These are phyloP conservation scores for Tinea semifulvella DNA, from an alignment of 2,888 invertebrate genomes.

Conservation along the genomic window DNA sequence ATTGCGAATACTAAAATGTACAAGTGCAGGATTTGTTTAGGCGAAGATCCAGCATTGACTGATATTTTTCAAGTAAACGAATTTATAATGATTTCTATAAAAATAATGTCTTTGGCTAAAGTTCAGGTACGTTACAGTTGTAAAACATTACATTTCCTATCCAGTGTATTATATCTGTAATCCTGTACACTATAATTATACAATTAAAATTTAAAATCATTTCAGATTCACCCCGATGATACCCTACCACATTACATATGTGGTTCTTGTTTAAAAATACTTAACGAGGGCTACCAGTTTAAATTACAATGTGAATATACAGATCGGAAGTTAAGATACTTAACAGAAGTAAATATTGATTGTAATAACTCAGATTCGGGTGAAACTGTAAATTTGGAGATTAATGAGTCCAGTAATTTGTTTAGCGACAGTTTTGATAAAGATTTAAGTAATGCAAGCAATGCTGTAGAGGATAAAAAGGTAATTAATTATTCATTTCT, in stretches of 20 bases:
- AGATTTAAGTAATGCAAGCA: slow-evolving; percentile 16
- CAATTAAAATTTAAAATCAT: slow-evolving; percentile 15
- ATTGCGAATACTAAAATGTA: too few species aligned
- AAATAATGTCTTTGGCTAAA: slow-evolving; percentile 41
- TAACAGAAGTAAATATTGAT: not conserved
- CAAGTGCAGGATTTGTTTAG: slow-evolving; percentile 41
- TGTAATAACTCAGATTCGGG: slow-evolving; percentile 25
- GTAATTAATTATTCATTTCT: not conserved
- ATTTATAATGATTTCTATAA: slow-evolving; percentile 31
- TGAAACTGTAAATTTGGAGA: not conserved
- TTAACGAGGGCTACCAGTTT: slow-evolving; percentile 41
- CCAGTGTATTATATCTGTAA: too few species aligned
- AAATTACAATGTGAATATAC: slow-evolving; percentile 28
- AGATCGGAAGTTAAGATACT: slow-evolving; percentile 32
- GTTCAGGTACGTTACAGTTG: slow-evolving; percentile 41
- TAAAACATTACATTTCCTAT: too few species aligned
- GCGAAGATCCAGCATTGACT: slow-evolving; percentile 25
- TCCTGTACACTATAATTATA: too few species aligned
- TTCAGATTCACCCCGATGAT: slow-evolving; percentile 44
- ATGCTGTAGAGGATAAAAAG: not conserved
- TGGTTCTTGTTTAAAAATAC: slow-evolving; percentile 32
- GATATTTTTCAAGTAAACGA: slow-evolving; percentile 33
- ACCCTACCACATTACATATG: slow-evolving; percentile 44
- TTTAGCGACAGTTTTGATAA: slow-evolving; percentile 6
- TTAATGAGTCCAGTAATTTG: not conserved